phyloP scores from a whole-genome alignment of 30 jellyfish, hydroid and myxozoan species.

The Cassiopea xamachana region DNA sequence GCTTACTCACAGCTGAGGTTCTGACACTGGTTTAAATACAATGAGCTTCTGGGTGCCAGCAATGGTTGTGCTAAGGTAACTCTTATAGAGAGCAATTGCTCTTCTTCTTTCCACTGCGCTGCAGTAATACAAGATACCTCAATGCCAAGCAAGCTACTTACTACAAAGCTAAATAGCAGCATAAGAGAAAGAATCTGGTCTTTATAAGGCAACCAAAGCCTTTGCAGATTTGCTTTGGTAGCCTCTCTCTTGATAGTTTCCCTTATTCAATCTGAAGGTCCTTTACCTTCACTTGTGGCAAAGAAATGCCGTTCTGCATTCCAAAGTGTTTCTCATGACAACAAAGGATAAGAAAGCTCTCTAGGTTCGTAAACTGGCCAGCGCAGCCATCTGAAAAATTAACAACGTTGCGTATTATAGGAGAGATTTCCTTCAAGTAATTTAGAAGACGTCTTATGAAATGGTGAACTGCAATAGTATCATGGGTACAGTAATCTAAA shows the following conservation, averaged over 20 bases:
- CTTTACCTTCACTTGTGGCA: slow-evolving; percentile 77
- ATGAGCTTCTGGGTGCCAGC: slow-evolving; percentile 47
- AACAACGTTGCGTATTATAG: background rate
- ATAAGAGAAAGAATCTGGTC: slow-evolving; percentile 14
- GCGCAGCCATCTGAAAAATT: slow-evolving; percentile 65
- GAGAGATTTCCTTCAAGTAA: slow-evolving; percentile 2
- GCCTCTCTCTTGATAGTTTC: slow-evolving; percentile 56
- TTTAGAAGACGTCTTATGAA: slow-evolving; percentile 12
- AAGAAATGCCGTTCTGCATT: slow-evolving; percentile 49
- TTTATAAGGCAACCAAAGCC: background rate
- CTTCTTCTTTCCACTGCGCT: background rate
- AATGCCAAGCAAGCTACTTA: background rate
- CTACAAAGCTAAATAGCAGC: slow-evolving; percentile 13
- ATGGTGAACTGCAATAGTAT: slow-evolving; percentile 42
- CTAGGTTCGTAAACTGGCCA: slow-evolving; percentile 30
- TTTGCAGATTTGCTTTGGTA: slow-evolving; percentile 43
- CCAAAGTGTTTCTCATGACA: slow-evolving; percentile 51
- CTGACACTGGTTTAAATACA: slow-evolving; percentile 17
- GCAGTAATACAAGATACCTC: background rate
- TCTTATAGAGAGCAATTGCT: slow-evolving; percentile 28
- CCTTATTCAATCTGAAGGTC: slow-evolving; percentile 74
- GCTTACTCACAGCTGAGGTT: background rate
- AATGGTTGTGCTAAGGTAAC: slow-evolving; percentile 4
- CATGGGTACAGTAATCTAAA: slow-evolving; percentile 45
- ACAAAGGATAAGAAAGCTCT: slow-evolving; percentile 35